A percentile compares a stretch with the other conserved stretches of the same genome.
These are phyloP conservation scores for Isotomurus palustris DNA, from an alignment of 2,888 invertebrate species.

Conservation along the genomic window DNA sequence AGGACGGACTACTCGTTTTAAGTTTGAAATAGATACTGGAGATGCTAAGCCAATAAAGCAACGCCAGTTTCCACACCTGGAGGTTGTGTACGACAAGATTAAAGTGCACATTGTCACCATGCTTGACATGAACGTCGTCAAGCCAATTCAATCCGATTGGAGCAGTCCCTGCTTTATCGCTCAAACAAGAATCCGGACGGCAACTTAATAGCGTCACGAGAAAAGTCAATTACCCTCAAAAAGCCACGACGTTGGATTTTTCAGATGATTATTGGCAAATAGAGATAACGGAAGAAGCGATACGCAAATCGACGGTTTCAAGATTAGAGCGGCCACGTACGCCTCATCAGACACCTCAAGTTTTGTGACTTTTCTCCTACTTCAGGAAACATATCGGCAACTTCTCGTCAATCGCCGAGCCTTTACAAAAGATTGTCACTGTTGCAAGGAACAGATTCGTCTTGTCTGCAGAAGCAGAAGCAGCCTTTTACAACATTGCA, in stretches of 20 bases:
- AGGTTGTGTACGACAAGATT: not conserved
- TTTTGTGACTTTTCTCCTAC: too few relatives aligned
- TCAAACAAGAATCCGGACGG: not conserved
- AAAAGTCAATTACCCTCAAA: too few relatives aligned
- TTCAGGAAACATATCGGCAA: not conserved
- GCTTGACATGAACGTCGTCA: not conserved
- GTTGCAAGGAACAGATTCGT: not conserved
- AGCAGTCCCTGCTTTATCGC: not conserved
- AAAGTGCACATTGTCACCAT: not conserved
- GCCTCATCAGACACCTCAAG: too few relatives aligned
- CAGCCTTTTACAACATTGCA: not conserved
- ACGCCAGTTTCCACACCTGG: not conserved
- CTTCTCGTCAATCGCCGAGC: not conserved
- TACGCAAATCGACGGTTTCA: too few relatives aligned
- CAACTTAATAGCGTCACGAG: not conserved
- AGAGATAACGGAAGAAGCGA: too few relatives aligned
- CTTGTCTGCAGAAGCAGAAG: not conserved
- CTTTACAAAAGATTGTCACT: not conserved
- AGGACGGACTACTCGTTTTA: not conserved
- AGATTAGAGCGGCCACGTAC: too few relatives aligned
- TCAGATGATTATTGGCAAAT: too few relatives aligned
- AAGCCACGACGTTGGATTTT: too few relatives aligned
- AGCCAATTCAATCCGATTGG: not conserved
- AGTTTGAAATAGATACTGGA: slow-evolving; percentile 2
- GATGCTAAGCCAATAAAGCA: not conserved